Evolutionary conservation across 2,113 vertebrate genomes (phyloP).

Genomic region (Nestor notabilis): DNA sequence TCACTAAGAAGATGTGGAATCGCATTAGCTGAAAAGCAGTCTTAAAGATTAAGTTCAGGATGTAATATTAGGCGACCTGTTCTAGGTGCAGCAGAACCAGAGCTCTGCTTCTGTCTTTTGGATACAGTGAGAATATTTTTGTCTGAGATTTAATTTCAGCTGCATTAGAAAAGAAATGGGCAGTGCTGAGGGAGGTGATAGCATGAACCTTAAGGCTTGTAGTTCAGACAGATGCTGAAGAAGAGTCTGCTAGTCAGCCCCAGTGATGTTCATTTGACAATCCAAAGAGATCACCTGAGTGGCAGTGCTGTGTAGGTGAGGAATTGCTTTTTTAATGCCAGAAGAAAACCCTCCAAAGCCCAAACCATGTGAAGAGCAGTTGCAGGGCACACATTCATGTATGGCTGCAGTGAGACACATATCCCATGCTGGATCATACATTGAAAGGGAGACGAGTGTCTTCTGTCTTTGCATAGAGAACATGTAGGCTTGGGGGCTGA

Average conservation of each 20-base stretch:
- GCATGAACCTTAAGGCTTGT: neutral
- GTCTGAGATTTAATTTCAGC: neutral
- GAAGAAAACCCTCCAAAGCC: neutral
- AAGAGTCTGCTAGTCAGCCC: neutral
- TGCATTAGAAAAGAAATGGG: neutral
- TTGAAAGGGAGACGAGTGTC: neutral
- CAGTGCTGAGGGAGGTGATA: no score
- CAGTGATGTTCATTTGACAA: neutral
- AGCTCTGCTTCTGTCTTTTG: neutral
- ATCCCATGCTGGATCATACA: neutral
- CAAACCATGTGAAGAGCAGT: neutral
- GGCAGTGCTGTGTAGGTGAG: accelerated
- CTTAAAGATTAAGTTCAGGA: neutral
- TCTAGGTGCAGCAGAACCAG: neutral
- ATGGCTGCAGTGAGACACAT: accelerated
- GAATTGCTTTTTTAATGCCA: neutral
- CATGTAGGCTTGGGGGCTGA: accelerated
- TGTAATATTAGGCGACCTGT: neutral
- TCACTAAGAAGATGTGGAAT: neutral
- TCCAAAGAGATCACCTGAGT: neutral
- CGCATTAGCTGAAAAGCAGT: neutral
- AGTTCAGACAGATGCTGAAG: neutral
- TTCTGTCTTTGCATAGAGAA: neutral
- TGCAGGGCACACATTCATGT: neutral
- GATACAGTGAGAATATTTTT: neutral